A percentile compares a stretch with the other conserved stretches of the same genome.
These are phyloP conservation scores for Acomys russatus DNA, from an alignment of 2,797 vertebrate species.

Conservation along the genomic window DNA sequence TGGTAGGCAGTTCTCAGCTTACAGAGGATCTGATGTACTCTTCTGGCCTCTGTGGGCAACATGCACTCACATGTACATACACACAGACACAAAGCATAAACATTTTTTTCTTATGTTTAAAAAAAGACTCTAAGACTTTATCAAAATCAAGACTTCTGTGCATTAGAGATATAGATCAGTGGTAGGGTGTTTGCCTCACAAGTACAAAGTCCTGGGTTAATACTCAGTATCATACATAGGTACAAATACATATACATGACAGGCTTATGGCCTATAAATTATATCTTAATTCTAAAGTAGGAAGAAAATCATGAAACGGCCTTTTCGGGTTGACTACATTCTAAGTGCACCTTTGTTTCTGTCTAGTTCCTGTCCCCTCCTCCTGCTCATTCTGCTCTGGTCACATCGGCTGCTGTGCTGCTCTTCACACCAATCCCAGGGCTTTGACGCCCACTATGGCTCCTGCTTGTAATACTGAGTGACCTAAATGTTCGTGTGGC, in stretches of 20 bases:
- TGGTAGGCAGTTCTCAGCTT: neutral
- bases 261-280: conserved; percentile 31
- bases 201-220: neutral
- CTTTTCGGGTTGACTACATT: neutral
- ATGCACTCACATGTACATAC: neutral
- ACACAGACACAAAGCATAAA: neutral
- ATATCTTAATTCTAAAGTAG: conserved; percentile 28
- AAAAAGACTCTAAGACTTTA: neutral
- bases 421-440: neutral
- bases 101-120: too few relatives aligned
- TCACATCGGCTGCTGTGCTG: neutral
- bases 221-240: neutral
- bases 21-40: neutral
- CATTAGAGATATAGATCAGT: neutral
- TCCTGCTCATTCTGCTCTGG: neutral
- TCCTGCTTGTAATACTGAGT: neutral
- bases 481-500: neutral
- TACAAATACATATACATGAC: neutral
- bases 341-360: conserved; percentile 26
- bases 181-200: neutral
- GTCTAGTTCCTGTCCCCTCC: neutral
- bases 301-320: neutral
- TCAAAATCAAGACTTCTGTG: conserved; percentile 38
- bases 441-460: neutral
- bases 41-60: neutral